Base-by-base conservation (phyloP, 2,888 invertebrate species). In the Diogma glabrata region DNA sequence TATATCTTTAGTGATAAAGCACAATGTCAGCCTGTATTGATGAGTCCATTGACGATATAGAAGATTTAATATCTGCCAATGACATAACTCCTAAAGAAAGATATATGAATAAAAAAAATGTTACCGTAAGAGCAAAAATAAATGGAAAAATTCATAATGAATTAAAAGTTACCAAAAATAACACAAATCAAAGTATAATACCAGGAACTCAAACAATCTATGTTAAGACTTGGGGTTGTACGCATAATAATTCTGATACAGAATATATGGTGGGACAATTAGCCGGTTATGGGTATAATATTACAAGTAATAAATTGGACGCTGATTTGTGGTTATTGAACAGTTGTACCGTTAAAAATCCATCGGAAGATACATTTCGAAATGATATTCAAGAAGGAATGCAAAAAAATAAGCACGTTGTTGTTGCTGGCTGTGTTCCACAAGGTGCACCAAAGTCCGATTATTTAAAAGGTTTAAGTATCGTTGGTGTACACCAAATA, bases 211-310 rank as follows among this genome's bases (percentile, higher is more conserved):
- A 88, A 67, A 81, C 75, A 43, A 78, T 93, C 45, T 92, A 82
- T 61, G 78, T 95, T 2, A 92, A 92, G 71, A 96, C 95, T 52
- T 96, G 95, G 96, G 96, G 96, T 4, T 97, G 96, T 67, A 87
- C 95, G 0, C 97, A 99, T 72, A 99, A 99, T 69, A 94, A 83
- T 66, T 94, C 94, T 0, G 97, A 99, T 67, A 88, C 92, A 1
- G 97, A 99, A 73, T 99, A 99, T 66, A 99, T 99, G 97, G 93
- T 94, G 0, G 97, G 97, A 0, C 83, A 94, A 59, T 72, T 99
- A 52, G 84, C 89, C 0, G 78, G 85, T 0, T 88, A 85, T 61
- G 96, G 95, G 0, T 96, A 94, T 67, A 78, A 76, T 51, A 74
- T 95, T 46, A 88, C 87, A 0, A 82, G 87, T 43, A 79, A 87